phyloP scores from a whole-genome alignment of 2,113 vertebrate species.

The Bos javanicus region DNA sequence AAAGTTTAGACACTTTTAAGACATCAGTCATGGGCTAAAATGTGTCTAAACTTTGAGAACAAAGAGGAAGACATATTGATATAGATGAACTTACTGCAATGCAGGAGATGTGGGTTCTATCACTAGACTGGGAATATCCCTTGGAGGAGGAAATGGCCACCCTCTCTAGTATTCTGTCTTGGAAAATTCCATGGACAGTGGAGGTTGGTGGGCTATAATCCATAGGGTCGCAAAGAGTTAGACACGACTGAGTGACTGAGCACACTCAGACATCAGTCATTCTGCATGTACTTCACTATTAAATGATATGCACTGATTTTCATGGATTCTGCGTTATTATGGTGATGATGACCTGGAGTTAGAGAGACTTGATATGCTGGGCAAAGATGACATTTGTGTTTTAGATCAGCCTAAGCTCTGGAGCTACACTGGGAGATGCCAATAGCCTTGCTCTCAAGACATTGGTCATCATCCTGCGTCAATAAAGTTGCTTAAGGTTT shows the following conservation, averaged over 20 bases:
- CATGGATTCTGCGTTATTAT: not conserved
- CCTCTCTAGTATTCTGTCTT: not conserved
- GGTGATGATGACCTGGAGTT: not conserved
- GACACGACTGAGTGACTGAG: not conserved
- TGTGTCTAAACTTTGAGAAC: not conserved
- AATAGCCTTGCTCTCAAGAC: not conserved
- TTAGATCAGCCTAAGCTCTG: not conserved
- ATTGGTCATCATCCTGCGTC: not conserved
- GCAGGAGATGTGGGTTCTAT: not conserved
- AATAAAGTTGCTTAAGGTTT: not conserved
- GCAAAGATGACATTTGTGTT: too few relatives aligned
- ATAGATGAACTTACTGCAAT: not conserved
- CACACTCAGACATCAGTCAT: not conserved
- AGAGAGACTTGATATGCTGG: not conserved
- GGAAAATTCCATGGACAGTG: not conserved
- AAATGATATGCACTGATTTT: not conserved
- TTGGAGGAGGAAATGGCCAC: not conserved
- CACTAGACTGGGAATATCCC: not conserved
- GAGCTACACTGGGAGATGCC: not conserved
- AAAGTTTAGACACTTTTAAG: not conserved
- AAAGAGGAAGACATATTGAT: not conserved
- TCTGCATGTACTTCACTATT: not conserved
- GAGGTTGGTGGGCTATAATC: not conserved
- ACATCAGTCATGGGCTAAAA: not conserved
- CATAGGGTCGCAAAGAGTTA: not conserved